Percentiles rank a stretch among this genome's conserved stretches.
Evolutionary conservation across 2,888 invertebrate species (phyloP).

Genomic region (Chrysotoxum bicinctum): DNA sequence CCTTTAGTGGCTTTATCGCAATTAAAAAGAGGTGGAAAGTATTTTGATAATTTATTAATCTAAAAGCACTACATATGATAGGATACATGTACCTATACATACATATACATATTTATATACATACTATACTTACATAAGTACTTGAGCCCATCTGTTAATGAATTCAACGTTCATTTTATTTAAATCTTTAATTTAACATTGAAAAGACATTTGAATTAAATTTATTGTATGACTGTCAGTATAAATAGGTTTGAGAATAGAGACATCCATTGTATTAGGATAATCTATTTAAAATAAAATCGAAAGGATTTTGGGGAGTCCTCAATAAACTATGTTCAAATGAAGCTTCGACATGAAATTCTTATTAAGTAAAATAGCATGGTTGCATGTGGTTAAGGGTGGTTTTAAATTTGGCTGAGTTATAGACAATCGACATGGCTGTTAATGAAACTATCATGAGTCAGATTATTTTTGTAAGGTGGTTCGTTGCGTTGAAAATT

Average conservation of each 20-base stretch:
- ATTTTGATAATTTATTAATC: neutral
- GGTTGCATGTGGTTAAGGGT: neutral
- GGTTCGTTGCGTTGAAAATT: neutral
- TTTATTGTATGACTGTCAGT: neutral
- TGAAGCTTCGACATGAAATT: neutral
- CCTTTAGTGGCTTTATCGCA: too few species aligned
- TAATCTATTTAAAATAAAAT: neutral
- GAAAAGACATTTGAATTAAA: neutral
- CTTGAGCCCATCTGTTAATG: neutral
- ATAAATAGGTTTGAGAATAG: neutral
- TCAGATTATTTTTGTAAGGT: neutral
- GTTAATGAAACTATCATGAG: conserved; percentile 15
- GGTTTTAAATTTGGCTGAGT: neutral
- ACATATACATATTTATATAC: neutral
- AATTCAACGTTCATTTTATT: neutral
- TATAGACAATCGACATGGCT: conserved; percentile 1
- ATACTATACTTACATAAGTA: neutral
- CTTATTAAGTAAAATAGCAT: neutral
- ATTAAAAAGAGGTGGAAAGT: neutral
- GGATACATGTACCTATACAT: neutral
- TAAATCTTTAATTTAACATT: neutral
- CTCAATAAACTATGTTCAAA: conserved; percentile 9
- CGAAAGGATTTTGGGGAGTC: neutral
- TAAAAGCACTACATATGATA: neutral
- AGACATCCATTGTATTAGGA: neutral